Evolutionary conservation across 1,140 invertebrate genomes (phyloP).

Genomic region (Pogonus chalceus): DNA sequence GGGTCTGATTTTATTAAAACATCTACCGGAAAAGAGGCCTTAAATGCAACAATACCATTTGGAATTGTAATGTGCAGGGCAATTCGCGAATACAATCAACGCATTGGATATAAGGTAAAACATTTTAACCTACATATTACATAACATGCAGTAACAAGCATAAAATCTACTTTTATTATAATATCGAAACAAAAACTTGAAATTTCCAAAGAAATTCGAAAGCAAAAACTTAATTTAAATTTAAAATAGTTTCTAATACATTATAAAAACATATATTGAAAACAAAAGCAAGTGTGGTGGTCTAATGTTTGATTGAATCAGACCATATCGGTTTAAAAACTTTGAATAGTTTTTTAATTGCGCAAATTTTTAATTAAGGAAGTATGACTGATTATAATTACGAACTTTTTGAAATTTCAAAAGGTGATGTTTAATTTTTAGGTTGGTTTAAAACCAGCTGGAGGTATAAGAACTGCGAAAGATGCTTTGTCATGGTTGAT

Average conservation of each 20-base stretch:
- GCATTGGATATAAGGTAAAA: slow-evolving; percentile 64
- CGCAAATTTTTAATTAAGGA: too few species aligned
- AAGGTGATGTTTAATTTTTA: too few species aligned
- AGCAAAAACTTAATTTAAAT: not conserved
- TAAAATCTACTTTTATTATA: too few species aligned
- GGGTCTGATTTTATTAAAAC: slow-evolving; percentile 98
- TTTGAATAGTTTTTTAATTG: not conserved
- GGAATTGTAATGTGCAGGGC: slow-evolving; percentile 91
- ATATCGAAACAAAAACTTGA: not conserved
- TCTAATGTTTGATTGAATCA: not conserved
- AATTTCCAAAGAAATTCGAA: not conserved
- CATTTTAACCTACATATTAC: not conserved
- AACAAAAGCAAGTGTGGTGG: not conserved
- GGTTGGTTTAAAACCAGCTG: slow-evolving; percentile 96
- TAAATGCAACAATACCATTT: slow-evolving; percentile 87
- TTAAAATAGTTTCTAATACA: not conserved
- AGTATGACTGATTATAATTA: too few species aligned
- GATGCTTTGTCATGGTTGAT: slow-evolving; percentile 84
- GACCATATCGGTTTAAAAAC: not conserved
- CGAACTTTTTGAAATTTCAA: not conserved
- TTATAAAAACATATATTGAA: not conserved
- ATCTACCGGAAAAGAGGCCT: slow-evolving; percentile 93
- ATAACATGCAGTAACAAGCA: not conserved
- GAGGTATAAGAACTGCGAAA: slow-evolving; percentile 79
- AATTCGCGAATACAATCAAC: slow-evolving; percentile 69